Conservation (phyloP, 2,797 vertebrate genomes). For the Tadarida brasiliensis region DNA sequence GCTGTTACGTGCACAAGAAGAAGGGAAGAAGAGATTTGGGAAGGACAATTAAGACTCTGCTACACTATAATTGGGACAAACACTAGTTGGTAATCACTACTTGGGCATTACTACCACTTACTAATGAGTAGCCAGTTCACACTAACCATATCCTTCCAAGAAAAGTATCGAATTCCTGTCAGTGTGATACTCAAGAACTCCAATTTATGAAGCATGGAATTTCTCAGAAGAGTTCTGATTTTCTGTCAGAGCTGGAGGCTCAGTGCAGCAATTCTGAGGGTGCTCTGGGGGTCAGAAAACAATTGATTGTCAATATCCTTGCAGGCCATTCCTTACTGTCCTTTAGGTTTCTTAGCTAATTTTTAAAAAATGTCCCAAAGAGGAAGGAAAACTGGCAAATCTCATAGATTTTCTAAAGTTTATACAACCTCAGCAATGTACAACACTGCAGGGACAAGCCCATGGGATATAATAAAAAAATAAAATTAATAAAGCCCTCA, state of each 20-base stretch:
- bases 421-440: background rate
- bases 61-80: background rate
- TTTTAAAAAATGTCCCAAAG: conserved; percentile 28
- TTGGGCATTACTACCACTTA: conserved; percentile 40
- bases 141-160: conserved; percentile 62
- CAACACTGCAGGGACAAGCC: background rate
- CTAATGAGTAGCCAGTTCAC: conserved; percentile 29
- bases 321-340: background rate
- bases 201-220: conserved; percentile 41
- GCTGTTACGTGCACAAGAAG: background rate
- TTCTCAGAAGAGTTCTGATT: conserved; percentile 58
- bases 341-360: background rate
- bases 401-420: conserved; percentile 21
- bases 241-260: conserved; percentile 3
- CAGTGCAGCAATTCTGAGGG: background rate
- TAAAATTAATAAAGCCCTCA: background rate
- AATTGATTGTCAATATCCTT: conserved; percentile 10
- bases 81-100: background rate
- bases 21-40: background rate
- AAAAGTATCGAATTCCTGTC: conserved; percentile 62
- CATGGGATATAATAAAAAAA: background rate
- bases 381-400: background rate
- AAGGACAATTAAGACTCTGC: background rate
- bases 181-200: conserved; percentile 20
- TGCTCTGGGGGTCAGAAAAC: background rate